Percentiles rank a stretch among this genome's conserved stretches.
phyloP scores from a whole-genome alignment of 2,888 invertebrate genomes.

The Ornithoptera priamus region DNA sequence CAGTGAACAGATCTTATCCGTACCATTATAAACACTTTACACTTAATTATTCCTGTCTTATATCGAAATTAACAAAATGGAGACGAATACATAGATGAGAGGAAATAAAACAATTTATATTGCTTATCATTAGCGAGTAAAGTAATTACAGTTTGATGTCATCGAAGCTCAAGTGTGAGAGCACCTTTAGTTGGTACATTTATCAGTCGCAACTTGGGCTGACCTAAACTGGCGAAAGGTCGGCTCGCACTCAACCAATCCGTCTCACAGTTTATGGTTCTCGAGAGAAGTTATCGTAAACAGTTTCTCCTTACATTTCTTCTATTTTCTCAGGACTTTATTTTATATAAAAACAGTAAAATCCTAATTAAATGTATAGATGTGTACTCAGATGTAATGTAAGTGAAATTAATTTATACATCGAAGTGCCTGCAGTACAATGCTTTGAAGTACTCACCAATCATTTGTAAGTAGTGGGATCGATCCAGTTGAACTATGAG shows the following conservation, averaged over 20 bases:
- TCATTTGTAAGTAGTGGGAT: no score
- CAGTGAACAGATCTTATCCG: no score
- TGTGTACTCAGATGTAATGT: no score
- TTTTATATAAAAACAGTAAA: not conserved
- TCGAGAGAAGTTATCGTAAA: not conserved
- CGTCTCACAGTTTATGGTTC: constrained; percentile 15
- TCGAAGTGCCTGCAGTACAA: no score
- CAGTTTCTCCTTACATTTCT: not conserved
- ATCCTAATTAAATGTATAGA: not conserved
- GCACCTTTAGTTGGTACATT: constrained; percentile 12
- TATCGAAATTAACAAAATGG: no score
- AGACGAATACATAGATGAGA: no score
- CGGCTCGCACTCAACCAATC: constrained; percentile 10
- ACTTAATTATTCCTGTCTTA: no score
- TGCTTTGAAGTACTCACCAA: no score
- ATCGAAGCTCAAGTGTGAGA: not conserved
- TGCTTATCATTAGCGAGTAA: not conserved
- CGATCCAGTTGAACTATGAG: no score
- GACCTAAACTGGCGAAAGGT: constrained; percentile 16
- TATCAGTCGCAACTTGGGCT: constrained; percentile 10
- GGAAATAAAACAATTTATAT: no score
- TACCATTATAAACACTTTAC: no score
- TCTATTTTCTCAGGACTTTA: not conserved
- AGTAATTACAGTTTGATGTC: not conserved
- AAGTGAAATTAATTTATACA: no score